Conservation (phyloP, 2,113 vertebrate species). For the Hiodon tergisus region DNA sequence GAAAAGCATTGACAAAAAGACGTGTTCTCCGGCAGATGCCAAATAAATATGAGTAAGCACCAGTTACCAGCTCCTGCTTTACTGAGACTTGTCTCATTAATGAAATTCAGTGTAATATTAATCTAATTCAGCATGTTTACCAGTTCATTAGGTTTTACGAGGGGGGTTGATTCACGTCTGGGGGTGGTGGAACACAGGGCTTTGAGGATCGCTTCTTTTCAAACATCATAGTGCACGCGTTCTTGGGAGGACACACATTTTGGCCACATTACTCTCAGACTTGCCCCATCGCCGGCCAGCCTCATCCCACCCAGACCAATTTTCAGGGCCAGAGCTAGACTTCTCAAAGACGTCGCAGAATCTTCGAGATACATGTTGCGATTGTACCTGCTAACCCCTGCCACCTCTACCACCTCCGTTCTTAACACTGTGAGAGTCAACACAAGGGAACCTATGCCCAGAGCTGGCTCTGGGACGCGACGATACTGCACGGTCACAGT, state of each 20-base stretch:
- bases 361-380: constrained; percentile 26
- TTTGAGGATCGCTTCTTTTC: constrained; percentile 5
- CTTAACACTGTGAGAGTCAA: neutral
- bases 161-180: constrained; percentile 51
- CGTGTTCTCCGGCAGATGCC: constrained; percentile 39
- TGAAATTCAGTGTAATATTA: constrained; percentile 54
- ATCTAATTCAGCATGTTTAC: constrained; percentile 54
- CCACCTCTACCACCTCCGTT: constrained; percentile 10
- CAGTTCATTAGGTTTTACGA: constrained; percentile 54
- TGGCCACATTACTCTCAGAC: constrained; percentile 7
- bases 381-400: constrained; percentile 52
- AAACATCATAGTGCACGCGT: neutral
- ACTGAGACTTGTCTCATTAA: constrained; percentile 48
- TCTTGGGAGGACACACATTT: neutral
- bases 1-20: constrained; percentile 46
- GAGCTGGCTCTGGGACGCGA: neutral
- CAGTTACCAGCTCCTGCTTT: constrained; percentile 34
- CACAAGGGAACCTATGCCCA: too few species aligned
- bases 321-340: constrained; percentile 18
- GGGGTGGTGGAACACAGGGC: constrained; percentile 30
- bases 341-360: constrained; percentile 26
- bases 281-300: constrained; percentile 11
- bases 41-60: constrained; percentile 43
- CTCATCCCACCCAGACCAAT: constrained; percentile 24
- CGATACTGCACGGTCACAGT: neutral